phyloP scores from a whole-genome alignment of 2,888 invertebrate species.

The Blastobasis adustella region DNA sequence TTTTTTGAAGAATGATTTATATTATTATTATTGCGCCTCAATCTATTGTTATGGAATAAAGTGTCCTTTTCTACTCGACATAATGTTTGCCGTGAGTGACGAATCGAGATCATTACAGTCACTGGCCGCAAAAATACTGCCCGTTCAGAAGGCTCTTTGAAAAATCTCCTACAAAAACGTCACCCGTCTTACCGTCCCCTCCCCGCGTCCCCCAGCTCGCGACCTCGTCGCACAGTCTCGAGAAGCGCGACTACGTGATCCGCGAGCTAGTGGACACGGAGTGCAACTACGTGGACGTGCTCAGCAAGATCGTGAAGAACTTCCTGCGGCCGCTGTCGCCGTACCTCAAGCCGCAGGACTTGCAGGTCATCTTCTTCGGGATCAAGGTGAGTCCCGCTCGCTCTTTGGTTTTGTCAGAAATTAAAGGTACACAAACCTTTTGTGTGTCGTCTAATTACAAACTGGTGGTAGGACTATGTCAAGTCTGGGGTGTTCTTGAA shows the following conservation, averaged over 20 bases:
- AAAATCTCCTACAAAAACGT: too few relatives aligned
- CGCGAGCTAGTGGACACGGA: constrained; percentile 97
- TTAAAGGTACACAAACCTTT: too few relatives aligned
- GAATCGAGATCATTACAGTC: too few relatives aligned
- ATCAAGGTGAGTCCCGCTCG: constrained; percentile 80
- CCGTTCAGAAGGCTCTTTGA: too few relatives aligned
- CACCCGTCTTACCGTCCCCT: too few relatives aligned
- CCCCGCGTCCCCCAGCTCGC: constrained; percentile 43
- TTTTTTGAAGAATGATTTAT: not conserved
- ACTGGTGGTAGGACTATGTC: too few relatives aligned
- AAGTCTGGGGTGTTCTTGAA: too few relatives aligned
- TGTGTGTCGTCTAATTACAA: too few relatives aligned
- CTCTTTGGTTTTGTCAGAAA: too few relatives aligned
- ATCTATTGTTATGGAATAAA: not conserved
- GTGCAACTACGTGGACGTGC: constrained; percentile 95
- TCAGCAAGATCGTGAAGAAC: constrained; percentile 86
- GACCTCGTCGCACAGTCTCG: constrained; percentile 76
- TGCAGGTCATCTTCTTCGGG: constrained; percentile 89
- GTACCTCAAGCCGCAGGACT: constrained; percentile 83
- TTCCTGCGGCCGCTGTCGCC: constrained; percentile 86
- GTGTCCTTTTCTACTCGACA: too few relatives aligned
- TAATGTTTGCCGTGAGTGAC: too few relatives aligned
- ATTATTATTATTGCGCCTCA: not conserved
- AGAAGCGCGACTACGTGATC: constrained; percentile 94
- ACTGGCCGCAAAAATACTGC: too few relatives aligned